These are phyloP conservation scores for Alouatta palliata DNA, from an alignment of 2,113 vertebrate genomes.

Conservation along the genomic window DNA sequence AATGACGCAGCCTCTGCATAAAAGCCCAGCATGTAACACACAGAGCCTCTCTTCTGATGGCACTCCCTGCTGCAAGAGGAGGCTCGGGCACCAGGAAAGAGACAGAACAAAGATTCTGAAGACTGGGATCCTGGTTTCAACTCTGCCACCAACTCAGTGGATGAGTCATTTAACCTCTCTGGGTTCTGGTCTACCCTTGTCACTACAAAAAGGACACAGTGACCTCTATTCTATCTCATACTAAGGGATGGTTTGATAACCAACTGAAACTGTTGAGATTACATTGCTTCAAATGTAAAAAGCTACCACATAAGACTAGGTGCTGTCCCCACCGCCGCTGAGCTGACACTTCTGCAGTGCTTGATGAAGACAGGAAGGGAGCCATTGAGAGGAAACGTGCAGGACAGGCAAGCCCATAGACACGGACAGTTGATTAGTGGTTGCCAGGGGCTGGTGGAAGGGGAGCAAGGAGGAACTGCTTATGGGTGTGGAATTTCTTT, in stretches of 20 bases:
- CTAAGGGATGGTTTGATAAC: neutral
- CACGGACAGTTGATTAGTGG: too few relatives aligned
- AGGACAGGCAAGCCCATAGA: neutral
- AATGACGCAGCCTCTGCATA: accelerated
- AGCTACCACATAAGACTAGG: neutral
- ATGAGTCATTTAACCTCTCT: neutral
- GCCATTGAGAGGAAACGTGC: neutral
- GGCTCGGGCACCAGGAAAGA: neutral
- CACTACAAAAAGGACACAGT: accelerated
- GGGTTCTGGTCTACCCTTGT: neutral
- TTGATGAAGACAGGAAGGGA: neutral
- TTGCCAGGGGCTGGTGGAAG: neutral
- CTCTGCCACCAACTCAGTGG: too few relatives aligned
- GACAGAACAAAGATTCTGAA: neutral
- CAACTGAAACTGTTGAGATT: neutral
- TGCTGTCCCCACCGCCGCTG: neutral
- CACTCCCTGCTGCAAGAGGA: neutral
- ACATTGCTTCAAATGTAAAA: neutral
- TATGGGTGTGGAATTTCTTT: neutral
- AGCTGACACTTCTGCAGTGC: neutral
- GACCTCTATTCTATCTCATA: neutral
- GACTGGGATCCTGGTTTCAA: neutral
- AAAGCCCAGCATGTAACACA: neutral
- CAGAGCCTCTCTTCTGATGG: neutral
- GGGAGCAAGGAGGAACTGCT: neutral